Base-by-base conservation (phyloP, 2,113 vertebrate genomes). In the Athene cunicularia region DNA sequence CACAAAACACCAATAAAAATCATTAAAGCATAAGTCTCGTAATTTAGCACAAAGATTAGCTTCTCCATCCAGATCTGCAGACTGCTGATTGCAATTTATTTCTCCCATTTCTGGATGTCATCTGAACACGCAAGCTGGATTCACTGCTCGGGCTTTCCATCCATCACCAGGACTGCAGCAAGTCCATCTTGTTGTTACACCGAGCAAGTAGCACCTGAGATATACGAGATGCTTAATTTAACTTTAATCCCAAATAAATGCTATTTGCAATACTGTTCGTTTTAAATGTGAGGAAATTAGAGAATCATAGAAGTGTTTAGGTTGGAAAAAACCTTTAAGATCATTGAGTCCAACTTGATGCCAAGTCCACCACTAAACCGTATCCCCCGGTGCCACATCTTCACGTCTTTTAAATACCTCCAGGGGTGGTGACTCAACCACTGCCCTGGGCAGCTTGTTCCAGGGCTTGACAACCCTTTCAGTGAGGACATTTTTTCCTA, bases 51-150 rank as follows among this genome's bases (percentile, higher is more conserved):
- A 18, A 80, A 94, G 86, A 90, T 95, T 76, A 94, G 84, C 91
- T 94, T 77, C 93, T 96, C 92, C 89, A 88, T 33, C 74, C 86
- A 24, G 84, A 35, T 16, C 93, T 86, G 76, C 92, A 86, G 79
- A 50, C 62, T 47, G 72, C 58, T 96, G 93, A 96, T 91, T 95
- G 72, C 94, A 13, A 97, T 97, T 96, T 92, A 94, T 96, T 95
- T 41, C 87, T 63, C 72, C 41, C 8, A 11, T 91, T 97, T 90
- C 32, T 89, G 93, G 91, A 8, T 68, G 95, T 26, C 91, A 24
- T 3, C 81, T 3, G 76, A 82, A 28, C 14, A 2, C 1, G 19
- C 0, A 41, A 22, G 52, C 43, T 19, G 80, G 75, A 94, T 60
- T 60, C 84, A 39, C 24, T 10, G 91, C 77, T 24, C 7, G 21